Conservation (phyloP, 2,888 invertebrate genomes). For the Cabera pusaria region DNA sequence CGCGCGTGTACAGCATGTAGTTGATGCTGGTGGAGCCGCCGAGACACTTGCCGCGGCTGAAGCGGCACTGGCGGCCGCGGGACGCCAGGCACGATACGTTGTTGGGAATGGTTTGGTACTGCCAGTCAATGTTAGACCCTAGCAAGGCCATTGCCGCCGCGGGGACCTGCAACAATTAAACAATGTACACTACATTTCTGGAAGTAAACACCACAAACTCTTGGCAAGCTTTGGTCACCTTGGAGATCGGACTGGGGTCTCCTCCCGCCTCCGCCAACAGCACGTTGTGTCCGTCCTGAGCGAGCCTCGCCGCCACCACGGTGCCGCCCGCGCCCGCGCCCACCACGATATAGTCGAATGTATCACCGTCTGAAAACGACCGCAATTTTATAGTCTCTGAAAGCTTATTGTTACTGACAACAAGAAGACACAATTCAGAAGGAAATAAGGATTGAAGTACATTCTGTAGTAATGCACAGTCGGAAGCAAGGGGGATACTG, state of each 20-base stretch:
- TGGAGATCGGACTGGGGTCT: conserved; percentile 39
- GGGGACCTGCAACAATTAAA: no score
- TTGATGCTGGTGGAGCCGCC: conserved; percentile 67
- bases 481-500: no score
- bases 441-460: no score
- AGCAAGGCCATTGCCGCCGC: conserved; percentile 42
- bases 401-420: no score
- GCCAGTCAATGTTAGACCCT: conserved; percentile 53
- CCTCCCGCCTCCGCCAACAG: conserved; percentile 60
- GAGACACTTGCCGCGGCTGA: conserved; percentile 58
- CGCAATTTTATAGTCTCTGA: no score
- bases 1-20: conserved; percentile 63
- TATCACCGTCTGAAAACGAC: conserved; percentile 43
- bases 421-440: no score
- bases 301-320: conserved; percentile 52
- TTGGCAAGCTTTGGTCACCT: no score
- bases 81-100: conserved; percentile 55
- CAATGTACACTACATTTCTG: no score
- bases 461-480: no score
- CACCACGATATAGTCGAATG: conserved; percentile 77
- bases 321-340: conserved; percentile 67
- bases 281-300: conserved; percentile 45
- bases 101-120: conserved; percentile 53
- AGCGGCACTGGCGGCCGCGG: conserved; percentile 44
- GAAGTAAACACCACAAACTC: no score